Evolutionary conservation across 2,113 vertebrate species (phyloP).

Genomic region (Holacanthus passer): DNA sequence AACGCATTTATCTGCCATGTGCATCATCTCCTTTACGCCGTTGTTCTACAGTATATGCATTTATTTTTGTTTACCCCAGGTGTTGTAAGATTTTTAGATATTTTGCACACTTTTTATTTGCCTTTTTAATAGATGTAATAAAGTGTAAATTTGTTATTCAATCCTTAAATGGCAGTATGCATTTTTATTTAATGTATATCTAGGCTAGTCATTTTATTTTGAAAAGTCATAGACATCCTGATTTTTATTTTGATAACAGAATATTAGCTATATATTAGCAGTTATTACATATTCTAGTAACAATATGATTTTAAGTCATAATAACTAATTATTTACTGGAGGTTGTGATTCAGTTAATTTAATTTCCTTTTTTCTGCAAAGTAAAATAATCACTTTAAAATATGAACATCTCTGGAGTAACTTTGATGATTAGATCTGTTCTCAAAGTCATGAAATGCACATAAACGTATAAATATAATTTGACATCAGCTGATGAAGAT

Average conservation of each 20-base stretch:
- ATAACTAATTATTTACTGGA: conserved; percentile 5
- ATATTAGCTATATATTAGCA: too few species aligned
- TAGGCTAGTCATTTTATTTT: background rate
- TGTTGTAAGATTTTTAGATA: conserved; percentile 69
- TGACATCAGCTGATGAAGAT: background rate
- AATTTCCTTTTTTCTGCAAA: too few species aligned
- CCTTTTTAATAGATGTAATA: conserved; percentile 71
- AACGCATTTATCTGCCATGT: conserved; percentile 43
- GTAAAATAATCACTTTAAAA: background rate
- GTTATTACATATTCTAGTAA: background rate
- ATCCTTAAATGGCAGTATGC: conserved; percentile 30
- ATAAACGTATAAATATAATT: too few species aligned
- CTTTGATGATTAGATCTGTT: background rate
- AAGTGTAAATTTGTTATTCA: conserved; percentile 69
- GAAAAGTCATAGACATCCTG: background rate
- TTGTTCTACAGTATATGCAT: conserved; percentile 28
- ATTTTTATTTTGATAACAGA: background rate
- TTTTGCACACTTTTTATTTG: conserved; percentile 70
- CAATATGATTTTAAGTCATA: background rate
- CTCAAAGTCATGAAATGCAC: background rate
- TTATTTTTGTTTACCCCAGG: conserved; percentile 54
- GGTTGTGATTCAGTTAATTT: background rate
- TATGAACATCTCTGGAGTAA: background rate
- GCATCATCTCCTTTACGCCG: conserved; percentile 27
- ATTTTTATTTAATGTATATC: conserved; percentile 2